Conservation (phyloP, 2,113 vertebrate species). For the Forbesichthys papilliferus region DNA sequence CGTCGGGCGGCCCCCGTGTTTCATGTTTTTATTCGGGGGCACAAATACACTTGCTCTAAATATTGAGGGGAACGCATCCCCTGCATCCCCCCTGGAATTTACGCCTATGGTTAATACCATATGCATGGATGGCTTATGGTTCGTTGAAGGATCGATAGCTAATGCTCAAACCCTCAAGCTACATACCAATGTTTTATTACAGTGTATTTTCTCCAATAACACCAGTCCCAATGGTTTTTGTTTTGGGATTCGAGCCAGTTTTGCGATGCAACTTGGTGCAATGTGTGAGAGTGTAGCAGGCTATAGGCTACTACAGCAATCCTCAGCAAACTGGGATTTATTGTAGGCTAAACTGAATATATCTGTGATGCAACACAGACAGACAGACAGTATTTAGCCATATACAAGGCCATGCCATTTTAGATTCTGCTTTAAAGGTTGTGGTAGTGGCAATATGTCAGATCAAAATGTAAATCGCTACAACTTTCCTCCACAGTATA, state of each 20-base stretch:
- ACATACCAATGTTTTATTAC: not conserved
- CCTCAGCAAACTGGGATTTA: slow-evolving; percentile 3
- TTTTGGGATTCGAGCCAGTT: slow-evolving; percentile 18
- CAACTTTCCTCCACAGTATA: no score
- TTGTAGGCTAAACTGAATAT: no score
- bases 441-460: no score
- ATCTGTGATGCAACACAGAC: no score
- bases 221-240: not conserved
- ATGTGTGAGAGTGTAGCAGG: slow-evolving; percentile 3
- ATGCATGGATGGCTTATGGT: slow-evolving; percentile 22
- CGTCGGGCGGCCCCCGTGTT: no score
- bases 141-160: slow-evolving; percentile 27
- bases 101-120: slow-evolving; percentile 26
- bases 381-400: no score
- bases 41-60: no score
- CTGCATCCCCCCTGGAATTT: not conserved
- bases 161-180: slow-evolving; percentile 31
- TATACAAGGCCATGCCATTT: no score
- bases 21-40: no score
- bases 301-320: not conserved
- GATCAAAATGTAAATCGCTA: no score
- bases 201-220: slow-evolving; percentile 6
- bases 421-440: no score
- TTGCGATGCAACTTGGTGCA: slow-evolving; percentile 49
- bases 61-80: no score